A percentile compares a stretch with the other conserved stretches of the same genome.
These are phyloP conservation scores for Ditylenchus weischeri DNA, from an alignment of 2,888 invertebrate genomes.

Conservation along the genomic window DNA sequence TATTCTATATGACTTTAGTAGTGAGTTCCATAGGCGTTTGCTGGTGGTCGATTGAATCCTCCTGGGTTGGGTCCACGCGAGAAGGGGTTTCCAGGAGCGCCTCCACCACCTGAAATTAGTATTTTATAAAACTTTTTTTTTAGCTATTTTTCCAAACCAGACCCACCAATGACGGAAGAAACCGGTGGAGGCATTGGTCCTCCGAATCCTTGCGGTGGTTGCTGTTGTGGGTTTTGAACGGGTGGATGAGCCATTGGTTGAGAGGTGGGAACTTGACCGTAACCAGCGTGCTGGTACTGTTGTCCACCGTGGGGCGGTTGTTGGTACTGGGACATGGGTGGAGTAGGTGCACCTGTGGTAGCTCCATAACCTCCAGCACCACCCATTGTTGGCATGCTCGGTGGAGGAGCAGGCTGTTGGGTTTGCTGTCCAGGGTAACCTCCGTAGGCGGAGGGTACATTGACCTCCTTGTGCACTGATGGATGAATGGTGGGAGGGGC, in stretches of 20 bases:
- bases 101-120: too few species aligned
- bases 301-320: not conserved
- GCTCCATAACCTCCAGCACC: not conserved
- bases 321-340: not conserved
- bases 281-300: not conserved
- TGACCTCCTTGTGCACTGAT: constrained; percentile 5
- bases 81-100: too few species aligned
- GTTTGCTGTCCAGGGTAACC: constrained; percentile 3
- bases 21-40: too few species aligned
- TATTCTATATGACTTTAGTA: too few species aligned
- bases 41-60: too few species aligned
- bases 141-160: not conserved
- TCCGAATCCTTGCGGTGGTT: constrained; percentile 3
- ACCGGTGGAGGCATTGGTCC: constrained; percentile 5
- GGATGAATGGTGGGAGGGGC: constrained; percentile 11
- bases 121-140: too few species aligned
- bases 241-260: constrained; percentile 7
- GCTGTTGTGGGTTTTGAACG: constrained; percentile 1
- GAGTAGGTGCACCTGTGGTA: not conserved
- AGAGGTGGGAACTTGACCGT: not conserved
- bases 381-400: not conserved
- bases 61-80: too few species aligned
- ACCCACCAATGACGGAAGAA: constrained; percentile 12
- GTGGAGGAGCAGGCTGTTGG: not conserved
- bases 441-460: not conserved